phyloP scores from a whole-genome alignment of 2,888 invertebrate species.

The Rhimphoctona megacephalus region DNA sequence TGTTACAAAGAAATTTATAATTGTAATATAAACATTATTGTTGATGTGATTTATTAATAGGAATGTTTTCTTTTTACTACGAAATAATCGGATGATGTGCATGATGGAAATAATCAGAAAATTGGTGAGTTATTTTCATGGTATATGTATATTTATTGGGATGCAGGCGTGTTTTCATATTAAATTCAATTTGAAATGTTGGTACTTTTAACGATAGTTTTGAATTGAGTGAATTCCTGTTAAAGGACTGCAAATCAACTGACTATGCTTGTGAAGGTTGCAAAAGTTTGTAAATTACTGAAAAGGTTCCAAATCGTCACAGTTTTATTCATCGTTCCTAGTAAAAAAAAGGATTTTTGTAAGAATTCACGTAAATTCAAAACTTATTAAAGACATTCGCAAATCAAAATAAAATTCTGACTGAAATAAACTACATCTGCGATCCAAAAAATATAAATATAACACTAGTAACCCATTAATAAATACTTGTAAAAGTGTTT shows the following conservation, averaged over 20 bases:
- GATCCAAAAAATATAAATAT: not conserved
- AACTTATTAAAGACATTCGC: not conserved
- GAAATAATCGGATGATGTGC: constrained; percentile 1
- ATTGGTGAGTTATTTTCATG: not conserved
- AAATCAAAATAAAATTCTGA: not conserved
- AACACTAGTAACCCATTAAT: not conserved
- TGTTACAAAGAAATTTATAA: constrained; percentile 4
- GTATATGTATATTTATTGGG: not conserved
- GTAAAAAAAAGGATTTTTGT: not conserved
- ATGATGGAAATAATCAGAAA: not conserved
- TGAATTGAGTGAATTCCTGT: not conserved
- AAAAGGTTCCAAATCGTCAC: not conserved
- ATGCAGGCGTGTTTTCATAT: not conserved
- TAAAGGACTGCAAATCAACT: not conserved
- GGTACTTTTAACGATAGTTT: not conserved
- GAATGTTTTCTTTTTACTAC: not conserved
- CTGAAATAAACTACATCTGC: not conserved
- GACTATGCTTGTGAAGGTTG: not conserved
- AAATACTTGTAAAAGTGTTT: constrained; percentile 1
- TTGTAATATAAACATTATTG: constrained; percentile 10
- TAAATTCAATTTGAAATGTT: not conserved
- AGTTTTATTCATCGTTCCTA: not conserved
- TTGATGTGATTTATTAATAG: not conserved
- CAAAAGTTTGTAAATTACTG: no score
- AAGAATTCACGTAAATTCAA: not conserved